These are phyloP conservation scores for Archaeoteleia sp. DNA, from an alignment of 2,888 invertebrate genomes.

Conservation along the genomic window DNA sequence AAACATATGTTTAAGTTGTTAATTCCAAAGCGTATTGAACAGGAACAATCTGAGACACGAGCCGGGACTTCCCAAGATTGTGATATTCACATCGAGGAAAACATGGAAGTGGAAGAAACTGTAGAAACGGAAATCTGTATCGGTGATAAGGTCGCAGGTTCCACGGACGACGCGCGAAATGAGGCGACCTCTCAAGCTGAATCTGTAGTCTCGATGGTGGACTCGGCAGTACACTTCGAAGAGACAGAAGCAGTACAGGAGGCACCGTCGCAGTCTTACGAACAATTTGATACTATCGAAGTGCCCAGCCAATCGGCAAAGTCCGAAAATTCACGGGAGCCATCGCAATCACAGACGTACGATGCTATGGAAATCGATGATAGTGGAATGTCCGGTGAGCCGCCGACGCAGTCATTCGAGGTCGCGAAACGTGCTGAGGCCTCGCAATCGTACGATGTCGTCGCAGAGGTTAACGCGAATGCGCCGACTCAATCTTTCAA, in stretches of 20 bases:
- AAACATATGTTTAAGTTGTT: no score
- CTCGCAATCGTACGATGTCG: conserved; percentile 62
- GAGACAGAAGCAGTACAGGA: conserved; percentile 65
- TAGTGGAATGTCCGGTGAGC: conserved; percentile 56
- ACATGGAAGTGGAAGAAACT: conserved; percentile 57
- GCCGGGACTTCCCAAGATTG: neutral
- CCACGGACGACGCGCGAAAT: conserved; percentile 8
- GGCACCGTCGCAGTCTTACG: conserved; percentile 69
- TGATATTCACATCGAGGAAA: conserved; percentile 25
- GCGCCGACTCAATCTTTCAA: conserved; percentile 70
- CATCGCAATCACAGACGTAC: conserved; percentile 65
- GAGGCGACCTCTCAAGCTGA: conserved; percentile 61
- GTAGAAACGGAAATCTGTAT: conserved; percentile 52
- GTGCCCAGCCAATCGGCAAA: conserved; percentile 70
- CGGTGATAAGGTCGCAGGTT: conserved; percentile 29
- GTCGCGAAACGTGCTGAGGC: conserved; percentile 64
- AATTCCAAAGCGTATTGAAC: no score
- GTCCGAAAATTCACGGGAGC: conserved; percentile 65
- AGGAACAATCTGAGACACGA: conserved; percentile 8
- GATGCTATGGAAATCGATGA: conserved; percentile 66
- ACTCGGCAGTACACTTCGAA: conserved; percentile 56
- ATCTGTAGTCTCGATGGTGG: conserved; percentile 35
- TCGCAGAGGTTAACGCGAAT: conserved; percentile 59
- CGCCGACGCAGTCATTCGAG: conserved; percentile 68
- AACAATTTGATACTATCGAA: conserved; percentile 63